Evolutionary conservation across 1,140 invertebrate species (phyloP).

Genomic region (Temnothorax curvispinosus): DNA sequence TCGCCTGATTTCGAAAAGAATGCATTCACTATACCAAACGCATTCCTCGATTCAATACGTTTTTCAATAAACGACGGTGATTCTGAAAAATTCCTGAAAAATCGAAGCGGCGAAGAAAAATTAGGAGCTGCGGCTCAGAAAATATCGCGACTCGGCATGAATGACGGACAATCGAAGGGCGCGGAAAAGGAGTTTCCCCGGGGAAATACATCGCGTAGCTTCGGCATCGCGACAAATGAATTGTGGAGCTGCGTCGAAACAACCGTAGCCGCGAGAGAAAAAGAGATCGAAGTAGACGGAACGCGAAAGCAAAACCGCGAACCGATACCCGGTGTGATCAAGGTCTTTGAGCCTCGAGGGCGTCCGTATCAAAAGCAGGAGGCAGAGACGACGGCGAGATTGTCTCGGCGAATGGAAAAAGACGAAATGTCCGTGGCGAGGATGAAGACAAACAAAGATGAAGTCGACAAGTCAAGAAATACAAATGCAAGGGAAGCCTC

Average conservation of each 20-base stretch:
- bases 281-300: neutral
- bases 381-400: constrained; percentile 12
- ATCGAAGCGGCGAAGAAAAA: neutral
- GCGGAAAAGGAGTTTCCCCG: constrained; percentile 19
- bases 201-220: constrained; percentile 47
- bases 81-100: neutral
- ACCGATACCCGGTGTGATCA: constrained; percentile 48
- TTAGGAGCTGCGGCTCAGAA: neutral
- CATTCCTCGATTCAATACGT: neutral
- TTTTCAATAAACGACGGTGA: neutral
- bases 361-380: constrained; percentile 47
- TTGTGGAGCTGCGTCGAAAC: neutral
- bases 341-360: constrained; percentile 51
- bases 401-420: neutral
- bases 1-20: neutral
- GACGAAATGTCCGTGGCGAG: neutral
- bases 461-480: constrained; percentile 8
- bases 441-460: constrained; percentile 29
- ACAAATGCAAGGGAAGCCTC: neutral
- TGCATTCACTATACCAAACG: neutral
- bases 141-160: constrained; percentile 6
- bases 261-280: neutral
- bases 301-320: constrained; percentile 37
- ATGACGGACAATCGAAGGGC: constrained; percentile 29
- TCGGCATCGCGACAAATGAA: constrained; percentile 41